Conservation (phyloP, 2,113 vertebrate genomes). For the Podocnemis expansa region DNA sequence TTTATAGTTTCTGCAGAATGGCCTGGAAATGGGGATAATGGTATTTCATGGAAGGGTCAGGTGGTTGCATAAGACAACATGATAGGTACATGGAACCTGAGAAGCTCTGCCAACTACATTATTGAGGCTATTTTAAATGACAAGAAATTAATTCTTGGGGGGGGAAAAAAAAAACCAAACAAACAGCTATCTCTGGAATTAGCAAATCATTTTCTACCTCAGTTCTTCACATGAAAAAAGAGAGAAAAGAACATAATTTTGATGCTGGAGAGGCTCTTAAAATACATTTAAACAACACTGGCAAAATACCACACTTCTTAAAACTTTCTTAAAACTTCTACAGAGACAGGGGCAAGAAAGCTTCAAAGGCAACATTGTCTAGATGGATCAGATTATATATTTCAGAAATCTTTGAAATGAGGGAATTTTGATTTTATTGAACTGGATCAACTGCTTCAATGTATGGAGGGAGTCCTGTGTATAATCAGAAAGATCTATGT, state of each 20-base stretch:
- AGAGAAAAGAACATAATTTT: not conserved
- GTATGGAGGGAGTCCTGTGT: not conserved
- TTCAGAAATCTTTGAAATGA: not conserved
- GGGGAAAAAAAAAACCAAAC: no score
- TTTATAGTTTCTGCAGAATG: not conserved
- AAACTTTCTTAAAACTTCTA: not conserved
- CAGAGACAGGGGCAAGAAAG: constrained; percentile 7
- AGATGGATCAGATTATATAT: not conserved
- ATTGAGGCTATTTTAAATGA: not conserved
- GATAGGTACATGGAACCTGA: not conserved
- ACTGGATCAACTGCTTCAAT: not conserved
- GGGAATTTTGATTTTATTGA: not conserved
- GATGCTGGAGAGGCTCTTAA: constrained; percentile 46
- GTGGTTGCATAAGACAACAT: not conserved
- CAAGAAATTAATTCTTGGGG: constrained; percentile 13
- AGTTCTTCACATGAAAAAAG: constrained; percentile 44
- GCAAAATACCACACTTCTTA: no score
- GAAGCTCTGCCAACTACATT: not conserved
- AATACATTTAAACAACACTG: constrained; percentile 5
- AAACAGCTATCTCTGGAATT: not conserved
- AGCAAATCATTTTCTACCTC: constrained; percentile 24
- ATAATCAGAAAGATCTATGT: not conserved
- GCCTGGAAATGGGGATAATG: not conserved
- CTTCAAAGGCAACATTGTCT: not conserved
- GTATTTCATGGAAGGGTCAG: not conserved